phyloP scores from a whole-genome alignment of 2,797 vertebrate species.

The Galago senegalensis region DNA sequence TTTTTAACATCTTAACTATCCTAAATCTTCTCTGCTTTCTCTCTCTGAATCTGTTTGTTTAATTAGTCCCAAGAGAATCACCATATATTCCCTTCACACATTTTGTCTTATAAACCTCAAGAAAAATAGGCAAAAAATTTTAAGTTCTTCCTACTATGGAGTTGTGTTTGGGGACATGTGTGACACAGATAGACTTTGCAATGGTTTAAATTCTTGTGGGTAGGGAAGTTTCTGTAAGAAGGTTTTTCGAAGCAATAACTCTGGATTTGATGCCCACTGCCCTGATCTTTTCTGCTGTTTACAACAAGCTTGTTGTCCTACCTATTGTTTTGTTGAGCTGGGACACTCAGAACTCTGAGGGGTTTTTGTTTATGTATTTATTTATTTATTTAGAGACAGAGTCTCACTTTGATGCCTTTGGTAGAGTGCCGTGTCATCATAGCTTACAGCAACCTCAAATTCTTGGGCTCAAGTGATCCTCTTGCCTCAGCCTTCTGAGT shows the following conservation, averaged over 20 bases:
- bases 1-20: constrained; percentile 74
- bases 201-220: background rate
- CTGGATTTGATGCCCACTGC: background rate
- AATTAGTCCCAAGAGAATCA: constrained; percentile 82
- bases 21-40: constrained; percentile 72
- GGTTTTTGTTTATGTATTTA: background rate
- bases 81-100: constrained; percentile 45
- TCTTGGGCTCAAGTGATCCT: too few relatives aligned
- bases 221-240: background rate
- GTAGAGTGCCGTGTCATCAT: too few relatives aligned
- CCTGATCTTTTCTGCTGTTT: background rate
- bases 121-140: constrained; percentile 28
- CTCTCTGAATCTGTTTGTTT: constrained; percentile 72
- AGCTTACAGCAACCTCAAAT: too few relatives aligned
- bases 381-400: too few relatives aligned
- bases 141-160: constrained; percentile 29
- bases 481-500: too few relatives aligned
- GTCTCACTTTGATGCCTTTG: too few relatives aligned
- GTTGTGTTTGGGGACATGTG: background rate
- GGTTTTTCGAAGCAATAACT: background rate
- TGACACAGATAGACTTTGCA: background rate
- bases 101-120: constrained; percentile 54
- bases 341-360: background rate
- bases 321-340: background rate
- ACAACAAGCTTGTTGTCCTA: background rate